A percentile compares a stretch with the other conserved stretches of the same genome.
phyloP scores from a whole-genome alignment of 2,888 invertebrate species.

The Ecdyonurus torrentis region DNA sequence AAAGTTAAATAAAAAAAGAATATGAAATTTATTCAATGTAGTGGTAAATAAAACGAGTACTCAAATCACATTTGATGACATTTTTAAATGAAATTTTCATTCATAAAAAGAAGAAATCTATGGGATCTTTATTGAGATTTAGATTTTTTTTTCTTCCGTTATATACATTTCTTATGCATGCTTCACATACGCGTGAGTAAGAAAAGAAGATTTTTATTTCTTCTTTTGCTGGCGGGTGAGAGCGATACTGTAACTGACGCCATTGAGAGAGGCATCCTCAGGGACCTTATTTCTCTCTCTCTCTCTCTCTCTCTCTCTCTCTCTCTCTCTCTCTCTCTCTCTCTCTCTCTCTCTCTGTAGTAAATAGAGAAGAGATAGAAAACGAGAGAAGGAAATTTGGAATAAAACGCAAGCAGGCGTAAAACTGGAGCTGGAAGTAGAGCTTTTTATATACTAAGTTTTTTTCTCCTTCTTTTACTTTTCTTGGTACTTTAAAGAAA shows the following conservation, averaged over 20 bases:
- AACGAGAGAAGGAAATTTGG: background rate
- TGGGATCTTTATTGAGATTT: background rate
- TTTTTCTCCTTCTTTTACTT: background rate
- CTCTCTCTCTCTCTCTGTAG: too few relatives aligned
- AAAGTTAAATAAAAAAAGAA: too few relatives aligned
- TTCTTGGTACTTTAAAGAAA: background rate
- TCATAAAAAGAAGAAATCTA: background rate
- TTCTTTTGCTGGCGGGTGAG: background rate
- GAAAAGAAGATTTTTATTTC: background rate
- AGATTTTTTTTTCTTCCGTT: background rate
- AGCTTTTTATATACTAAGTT: too few relatives aligned
- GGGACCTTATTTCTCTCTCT: too few relatives aligned
- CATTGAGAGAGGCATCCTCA: conserved; percentile 8
- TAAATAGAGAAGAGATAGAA: conserved; percentile 1
- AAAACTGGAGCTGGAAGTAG: background rate
- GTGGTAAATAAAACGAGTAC: too few relatives aligned
- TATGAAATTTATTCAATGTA: too few relatives aligned
- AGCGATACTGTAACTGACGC: background rate
- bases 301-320: too few relatives aligned
- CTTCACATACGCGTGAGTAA: background rate
- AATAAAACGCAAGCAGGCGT: background rate
- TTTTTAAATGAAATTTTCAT: background rate
- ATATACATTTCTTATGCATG: background rate
- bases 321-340: too few relatives aligned
- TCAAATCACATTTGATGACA: background rate